Evolutionary conservation across 1,140 invertebrate genomes (phyloP), one percentile per base, ranked within the genome.

Genomic region (Saxidomus purpurata): DNA sequence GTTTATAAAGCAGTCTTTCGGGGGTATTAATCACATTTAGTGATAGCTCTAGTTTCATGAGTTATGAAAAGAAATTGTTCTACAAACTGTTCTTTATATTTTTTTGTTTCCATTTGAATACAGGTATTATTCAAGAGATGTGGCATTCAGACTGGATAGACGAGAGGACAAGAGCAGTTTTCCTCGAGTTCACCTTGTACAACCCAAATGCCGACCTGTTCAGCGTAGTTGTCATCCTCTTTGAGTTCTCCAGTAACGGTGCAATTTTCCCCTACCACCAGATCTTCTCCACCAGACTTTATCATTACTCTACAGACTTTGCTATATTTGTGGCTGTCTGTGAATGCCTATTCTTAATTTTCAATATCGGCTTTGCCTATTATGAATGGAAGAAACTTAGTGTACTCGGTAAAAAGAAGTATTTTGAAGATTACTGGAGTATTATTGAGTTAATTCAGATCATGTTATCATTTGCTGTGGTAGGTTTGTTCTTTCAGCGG

Each of bases 151-250:
- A 94, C 61, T 96, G 96, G 96, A 95, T 96, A 28, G 96, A 96
- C 86, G 87, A 93, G 25, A 84, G 93, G 28, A 96, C 96, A 9
- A 89, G 96, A 91, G 96, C 95, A 8, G 91, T 96, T 11, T 94
- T 96, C 79, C 92, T 96, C 8, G 96, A 96, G 81, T 96, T 96
- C 91, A 95, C 96, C 13, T 92, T 95, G 1, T 96, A 96, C 88
- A 96, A 96, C 90, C 95, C 96, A 8, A 90, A 90, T 55, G 69
- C 89, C 17, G 83, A 93, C 52, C 82, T 93, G 63, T 93, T 93
- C 61, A 89, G 80, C 63, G 80, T 89, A 13, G 83, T 90, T 17
- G 61, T 76, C 6, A 52, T 90, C 0, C 49, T 89, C 59, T 85
- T 92, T 74, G 91, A 92, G 55, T 83, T 83, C 55, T 28, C 89